Evolutionary conservation across 2,888 invertebrate species (phyloP).

Genomic region (Liodrosophila aerea): DNA sequence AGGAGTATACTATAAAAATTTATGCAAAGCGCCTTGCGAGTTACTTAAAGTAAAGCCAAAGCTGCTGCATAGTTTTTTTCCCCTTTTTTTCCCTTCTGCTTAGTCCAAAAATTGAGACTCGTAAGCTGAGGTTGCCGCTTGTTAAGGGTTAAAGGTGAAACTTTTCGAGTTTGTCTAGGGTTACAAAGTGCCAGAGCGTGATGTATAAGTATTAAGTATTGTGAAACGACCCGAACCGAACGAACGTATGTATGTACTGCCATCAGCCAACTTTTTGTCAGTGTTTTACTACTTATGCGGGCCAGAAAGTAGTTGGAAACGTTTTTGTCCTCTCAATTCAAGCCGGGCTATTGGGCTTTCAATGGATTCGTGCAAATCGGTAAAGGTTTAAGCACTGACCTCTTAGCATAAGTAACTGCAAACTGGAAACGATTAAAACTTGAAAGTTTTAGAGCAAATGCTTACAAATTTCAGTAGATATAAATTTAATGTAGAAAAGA

Average conservation of each 20-base stretch:
- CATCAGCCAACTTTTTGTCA: constrained; percentile 46
- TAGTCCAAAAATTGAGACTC: constrained; percentile 53
- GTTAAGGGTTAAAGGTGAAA: constrained; percentile 60
- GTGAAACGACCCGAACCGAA: constrained; percentile 11
- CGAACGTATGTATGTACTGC: constrained; percentile 4
- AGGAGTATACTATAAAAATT: constrained; percentile 49
- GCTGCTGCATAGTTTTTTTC: constrained; percentile 41
- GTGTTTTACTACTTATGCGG: constrained; percentile 20
- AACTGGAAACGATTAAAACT: not conserved
- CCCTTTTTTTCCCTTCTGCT: constrained; percentile 7
- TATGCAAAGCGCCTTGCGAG: constrained; percentile 72
- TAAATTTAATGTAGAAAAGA: too few species aligned
- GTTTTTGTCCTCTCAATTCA: constrained; percentile 46
- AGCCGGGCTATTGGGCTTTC: constrained; percentile 48
- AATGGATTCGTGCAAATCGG: constrained; percentile 10
- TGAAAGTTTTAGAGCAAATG: not conserved
- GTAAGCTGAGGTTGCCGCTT: constrained; percentile 60
- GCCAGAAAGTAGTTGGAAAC: constrained; percentile 24
- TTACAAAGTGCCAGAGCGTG: constrained; percentile 60
- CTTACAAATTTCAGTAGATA: too few species aligned
- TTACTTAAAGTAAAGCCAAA: constrained; percentile 66
- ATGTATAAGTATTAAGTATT: constrained; percentile 49
- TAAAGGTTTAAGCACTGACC: not conserved
- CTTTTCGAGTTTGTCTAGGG: constrained; percentile 57
- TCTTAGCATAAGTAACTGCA: not conserved